Base-by-base conservation (phyloP, 2,888 invertebrate species). In the Sepiola atlantica region DNA sequence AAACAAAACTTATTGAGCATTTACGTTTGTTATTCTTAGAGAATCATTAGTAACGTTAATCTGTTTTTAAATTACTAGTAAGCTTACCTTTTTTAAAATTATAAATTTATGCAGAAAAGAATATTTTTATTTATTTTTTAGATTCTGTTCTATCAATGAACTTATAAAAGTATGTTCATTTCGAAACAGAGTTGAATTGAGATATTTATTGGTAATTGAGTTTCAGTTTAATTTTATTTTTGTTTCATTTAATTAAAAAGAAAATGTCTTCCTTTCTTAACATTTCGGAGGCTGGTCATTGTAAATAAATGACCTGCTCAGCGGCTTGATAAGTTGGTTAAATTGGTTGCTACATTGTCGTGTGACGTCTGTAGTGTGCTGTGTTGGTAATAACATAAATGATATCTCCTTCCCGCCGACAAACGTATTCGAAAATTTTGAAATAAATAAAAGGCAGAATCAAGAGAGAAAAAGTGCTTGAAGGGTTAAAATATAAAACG, bases 351-450 rank as follows among this genome's bases (percentile, higher is more conserved):
- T 77, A 77, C 77, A 77, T 77, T 77, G 77, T 77, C 77, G 77
- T 77, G 77, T 77, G 77, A 77, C 77, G 77, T 77, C 77, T 77
- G 77, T 77, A 77, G 77, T 77, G 77, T 77, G 77, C 77, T 77
- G 77, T 77, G 77, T 77, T n/a, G 32, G 32, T n/a, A 32, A n/a
- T 77, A n/a, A 77, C 77, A 77, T 77, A 45, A 2, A 45, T 45
- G 45, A 45, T 45, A n/a, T 77, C 14, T 32, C 32, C 18, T n/a
- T 77, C n/a, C 16, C n/a, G 77, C 77, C 77, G n/a, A 77, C 77
- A 32, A n/a, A n/a, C 14, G 32, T n/a, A n/a, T n/a, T 77, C 77
- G n/a, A 77, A 2, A 45, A n/a, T 77, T 16, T 4, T 4, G 77
- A 77, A 77, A 32, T 77, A 77, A 1, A 77, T n/a, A 77, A 14